Base-by-base conservation (phyloP, 2,113 vertebrate genomes). In the Hyaena hyaena region DNA sequence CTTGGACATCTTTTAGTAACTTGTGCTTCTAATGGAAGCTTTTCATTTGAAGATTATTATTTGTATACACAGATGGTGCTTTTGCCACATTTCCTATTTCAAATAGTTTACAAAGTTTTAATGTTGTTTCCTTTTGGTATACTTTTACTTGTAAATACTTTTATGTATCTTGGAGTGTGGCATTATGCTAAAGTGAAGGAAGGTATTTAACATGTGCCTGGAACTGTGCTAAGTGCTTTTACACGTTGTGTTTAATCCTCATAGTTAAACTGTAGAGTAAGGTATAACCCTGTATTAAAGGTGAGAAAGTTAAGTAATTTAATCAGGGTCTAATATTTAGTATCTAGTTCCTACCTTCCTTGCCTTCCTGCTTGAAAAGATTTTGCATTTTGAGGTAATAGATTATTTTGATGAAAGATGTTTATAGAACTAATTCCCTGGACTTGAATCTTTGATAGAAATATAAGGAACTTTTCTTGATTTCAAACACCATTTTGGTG, bases 21-120 rank as follows among this genome's bases (percentile, higher is more conserved):
- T 88, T 97, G 83, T 4, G 58, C 26, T 90, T 94, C 12, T 82
- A 94, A 93, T 91, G 45, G 63, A 88, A 97, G 19, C 73, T 88
- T 95, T 98, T 93, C 35, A 81, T 96, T 95, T 89, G 63, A 92
- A 95, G 43, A 33, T 88, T 85, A 55, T 92, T 94, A 90, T 88
- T 94, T 93, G 33, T 96, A 39, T 91, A 71, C 88, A 88, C 23
- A 96, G 65, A 68, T 68, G 65, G 63, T 81, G 81, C 45, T 82
- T 94, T 94, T 85, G 63, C 21, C 76, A 84, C 77, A 53, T 90
- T 79, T 97, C 94, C 31, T 88, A 21, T 92, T 96, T 94, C 19
- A 69, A 19, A 1, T 24, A 68, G 48, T 77, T 96, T 53, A 88
- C 50, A 85, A 39, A 83, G 39, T 93, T 96, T 92, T 97, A 84